A percentile compares a stretch with the other conserved stretches of the same genome.
These are phyloP conservation scores for Microchirus variegatus DNA, from an alignment of 2,797 vertebrate species.

Conservation along the genomic window DNA sequence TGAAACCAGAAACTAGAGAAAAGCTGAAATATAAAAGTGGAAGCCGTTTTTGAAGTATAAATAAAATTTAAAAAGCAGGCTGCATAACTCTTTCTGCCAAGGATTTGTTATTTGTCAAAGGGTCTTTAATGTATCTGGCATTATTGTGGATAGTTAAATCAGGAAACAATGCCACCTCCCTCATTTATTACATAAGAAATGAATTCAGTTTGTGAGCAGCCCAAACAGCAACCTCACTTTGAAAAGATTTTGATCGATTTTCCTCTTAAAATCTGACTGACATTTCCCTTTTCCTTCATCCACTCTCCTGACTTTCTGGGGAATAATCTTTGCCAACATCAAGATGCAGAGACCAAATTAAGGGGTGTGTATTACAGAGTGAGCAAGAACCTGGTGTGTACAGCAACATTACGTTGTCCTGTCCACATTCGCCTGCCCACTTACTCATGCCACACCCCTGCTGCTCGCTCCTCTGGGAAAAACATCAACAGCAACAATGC, in stretches of 20 bases:
- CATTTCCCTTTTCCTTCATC: neutral
- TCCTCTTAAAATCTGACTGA: neutral
- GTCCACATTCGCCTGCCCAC: slow-evolving; percentile 62
- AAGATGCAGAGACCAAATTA: slow-evolving; percentile 46
- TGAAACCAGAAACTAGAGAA: slow-evolving; percentile 49
- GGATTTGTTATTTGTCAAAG: neutral
- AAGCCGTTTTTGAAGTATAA: slow-evolving; percentile 41
- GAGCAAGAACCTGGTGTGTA: slow-evolving; percentile 52
- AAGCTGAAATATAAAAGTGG: slow-evolving; percentile 32
- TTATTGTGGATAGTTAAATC: slow-evolving; percentile 2
- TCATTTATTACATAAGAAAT: slow-evolving; percentile 1
- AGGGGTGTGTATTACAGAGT: slow-evolving; percentile 11
- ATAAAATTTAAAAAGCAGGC: slow-evolving; percentile 54
- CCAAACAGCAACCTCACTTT: slow-evolving; percentile 5
- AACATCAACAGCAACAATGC: slow-evolving; percentile 84
- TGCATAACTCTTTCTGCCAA: slow-evolving; percentile 38
- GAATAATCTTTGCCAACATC: slow-evolving; percentile 26
- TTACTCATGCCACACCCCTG: slow-evolving; percentile 87
- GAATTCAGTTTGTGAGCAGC: slow-evolving; percentile 1
- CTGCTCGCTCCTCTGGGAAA: slow-evolving; percentile 83
- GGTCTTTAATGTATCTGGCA: neutral
- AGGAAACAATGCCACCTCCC: slow-evolving; percentile 48
- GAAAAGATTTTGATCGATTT: neutral
- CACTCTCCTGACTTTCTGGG: slow-evolving; percentile 5
- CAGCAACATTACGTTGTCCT: slow-evolving; percentile 56